These are phyloP conservation scores for Brachionichthys hirsutus DNA, from an alignment of 2,113 vertebrate genomes.

Conservation along the genomic window DNA sequence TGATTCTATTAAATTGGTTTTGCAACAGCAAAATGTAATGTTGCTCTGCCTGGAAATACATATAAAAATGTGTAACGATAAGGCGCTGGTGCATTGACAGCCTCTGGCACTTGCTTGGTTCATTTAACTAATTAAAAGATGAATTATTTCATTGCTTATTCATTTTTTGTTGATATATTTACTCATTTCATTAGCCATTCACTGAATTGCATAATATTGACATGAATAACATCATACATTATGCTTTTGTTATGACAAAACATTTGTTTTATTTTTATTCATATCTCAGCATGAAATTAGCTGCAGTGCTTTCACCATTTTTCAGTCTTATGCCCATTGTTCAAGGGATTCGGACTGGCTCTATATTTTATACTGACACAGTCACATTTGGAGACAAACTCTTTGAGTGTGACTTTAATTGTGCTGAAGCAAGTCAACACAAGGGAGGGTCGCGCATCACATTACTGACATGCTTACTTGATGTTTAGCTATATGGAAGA, in stretches of 20 bases:
- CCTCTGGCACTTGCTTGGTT: constrained; percentile 44
- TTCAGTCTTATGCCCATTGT: neutral
- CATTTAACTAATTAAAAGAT: constrained; percentile 62
- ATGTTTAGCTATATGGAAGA: constrained; percentile 12
- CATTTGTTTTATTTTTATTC: constrained; percentile 3
- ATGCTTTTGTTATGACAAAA: constrained; percentile 21
- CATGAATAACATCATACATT: constrained; percentile 43
- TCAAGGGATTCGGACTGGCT: too few species aligned
- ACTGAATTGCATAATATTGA: constrained; percentile 56
- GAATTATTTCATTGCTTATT: constrained; percentile 65
- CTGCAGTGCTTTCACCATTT: neutral
- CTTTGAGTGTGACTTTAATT: constrained; percentile 5
- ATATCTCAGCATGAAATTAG: neutral
- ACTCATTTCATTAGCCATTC: constrained; percentile 56
- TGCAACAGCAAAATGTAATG: neutral
- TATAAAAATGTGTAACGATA: constrained; percentile 23
- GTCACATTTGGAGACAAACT: neutral
- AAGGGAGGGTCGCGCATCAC: neutral
- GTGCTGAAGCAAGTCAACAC: constrained; percentile 9
- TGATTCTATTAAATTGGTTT: too few species aligned
- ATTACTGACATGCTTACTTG: neutral
- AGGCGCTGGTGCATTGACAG: constrained; percentile 40
- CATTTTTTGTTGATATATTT: constrained; percentile 61
- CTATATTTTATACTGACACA: neutral
- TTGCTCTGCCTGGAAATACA: neutral